Evolutionary conservation across 2,113 vertebrate species (phyloP).

Genomic region (Dasyprocta punctata): DNA sequence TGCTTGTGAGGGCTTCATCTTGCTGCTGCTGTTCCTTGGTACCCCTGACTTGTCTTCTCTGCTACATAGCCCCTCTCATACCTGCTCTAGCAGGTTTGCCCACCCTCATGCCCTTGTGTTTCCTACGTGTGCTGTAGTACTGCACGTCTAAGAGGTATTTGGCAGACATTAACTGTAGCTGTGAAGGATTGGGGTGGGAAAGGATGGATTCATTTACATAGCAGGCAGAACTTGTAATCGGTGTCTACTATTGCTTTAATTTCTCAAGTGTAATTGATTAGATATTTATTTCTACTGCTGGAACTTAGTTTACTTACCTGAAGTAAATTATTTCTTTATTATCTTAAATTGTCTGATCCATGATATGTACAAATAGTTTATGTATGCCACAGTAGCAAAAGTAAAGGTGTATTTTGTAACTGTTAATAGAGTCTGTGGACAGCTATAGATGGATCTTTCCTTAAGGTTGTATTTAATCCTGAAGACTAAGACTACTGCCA

Average conservation of each 20-base stretch:
- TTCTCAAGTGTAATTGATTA: neutral
- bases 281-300: neutral
- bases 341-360: neutral
- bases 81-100: neutral
- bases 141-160: neutral
- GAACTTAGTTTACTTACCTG: neutral
- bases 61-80: neutral
- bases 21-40: neutral
- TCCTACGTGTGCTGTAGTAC: neutral
- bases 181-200: neutral
- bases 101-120: rapidly evolving
- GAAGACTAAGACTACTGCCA: neutral
- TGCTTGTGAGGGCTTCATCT: rapidly evolving
- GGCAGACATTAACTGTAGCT: neutral
- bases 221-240: neutral
- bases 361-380: neutral
- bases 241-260: neutral
- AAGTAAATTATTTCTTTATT: neutral
- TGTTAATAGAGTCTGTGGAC: neutral
- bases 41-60: neutral
- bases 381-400: neutral
- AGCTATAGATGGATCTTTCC: neutral
- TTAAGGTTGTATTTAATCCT: neutral
- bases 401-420: neutral
- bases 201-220: neutral